phyloP scores from a whole-genome alignment of 2,888 invertebrate genomes.

The Notocelia uddmanniana region DNA sequence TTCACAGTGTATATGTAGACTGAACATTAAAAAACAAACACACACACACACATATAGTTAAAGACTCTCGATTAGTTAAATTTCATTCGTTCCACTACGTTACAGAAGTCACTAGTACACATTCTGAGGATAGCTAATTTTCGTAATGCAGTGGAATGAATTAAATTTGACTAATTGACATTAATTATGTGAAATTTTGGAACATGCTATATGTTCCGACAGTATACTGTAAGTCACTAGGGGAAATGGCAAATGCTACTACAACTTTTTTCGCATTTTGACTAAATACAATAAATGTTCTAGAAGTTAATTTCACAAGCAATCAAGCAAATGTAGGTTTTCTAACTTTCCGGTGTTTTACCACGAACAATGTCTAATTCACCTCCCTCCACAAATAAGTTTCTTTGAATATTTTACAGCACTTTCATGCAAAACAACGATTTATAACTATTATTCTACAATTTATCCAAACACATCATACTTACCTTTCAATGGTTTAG shows the following conservation, averaged over 20 bases:
- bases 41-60: no score
- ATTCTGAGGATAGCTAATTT: no score
- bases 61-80: no score
- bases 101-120: no score
- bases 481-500: neutral
- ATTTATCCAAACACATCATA: neutral
- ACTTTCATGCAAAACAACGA: slow-evolving; percentile 57
- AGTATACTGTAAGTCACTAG: no score
- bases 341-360: slow-evolving; percentile 5
- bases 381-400: neutral
- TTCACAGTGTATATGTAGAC: no score
- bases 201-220: no score
- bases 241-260: neutral
- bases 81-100: no score
- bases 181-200: no score
- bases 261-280: neutral
- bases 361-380: neutral
- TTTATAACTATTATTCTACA: slow-evolving; percentile 48
- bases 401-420: slow-evolving; percentile 50
- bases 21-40: no score
- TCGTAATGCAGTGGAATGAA: no score
- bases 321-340: slow-evolving; percentile 9
- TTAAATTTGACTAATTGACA: no score
- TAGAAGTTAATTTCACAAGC: neutral
- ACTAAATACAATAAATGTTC: neutral